A percentile compares a stretch with the other conserved stretches of the same genome.
Conservation (phyloP, 1,140 invertebrate genomes). For the Leptopilina clavipes region DNA sequence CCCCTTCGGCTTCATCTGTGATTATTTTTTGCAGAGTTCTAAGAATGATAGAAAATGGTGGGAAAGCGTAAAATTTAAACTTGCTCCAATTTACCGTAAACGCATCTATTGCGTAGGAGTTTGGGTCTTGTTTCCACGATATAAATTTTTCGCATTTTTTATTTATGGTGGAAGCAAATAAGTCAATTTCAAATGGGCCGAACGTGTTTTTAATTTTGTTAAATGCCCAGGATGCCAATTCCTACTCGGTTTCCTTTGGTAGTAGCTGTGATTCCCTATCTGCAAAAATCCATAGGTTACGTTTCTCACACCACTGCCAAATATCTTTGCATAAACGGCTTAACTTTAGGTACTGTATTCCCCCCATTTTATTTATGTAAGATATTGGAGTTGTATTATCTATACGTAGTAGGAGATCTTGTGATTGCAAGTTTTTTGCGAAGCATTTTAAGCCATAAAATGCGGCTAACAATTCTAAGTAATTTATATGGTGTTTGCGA, state of each 20-base stretch:
- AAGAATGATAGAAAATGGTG: conserved; percentile 48
- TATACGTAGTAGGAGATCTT: conserved; percentile 58
- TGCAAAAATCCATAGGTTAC: conserved; percentile 33
- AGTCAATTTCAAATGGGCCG: conserved; percentile 40
- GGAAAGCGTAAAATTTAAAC: conserved; percentile 49
- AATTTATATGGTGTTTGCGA: conserved; percentile 60
- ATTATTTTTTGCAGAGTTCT: conserved; percentile 14
- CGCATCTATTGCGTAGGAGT: conserved; percentile 41
- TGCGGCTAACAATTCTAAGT: conserved; percentile 59
- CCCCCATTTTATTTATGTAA: too few relatives aligned
- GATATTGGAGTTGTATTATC: conserved; percentile 58
- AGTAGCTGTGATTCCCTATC: conserved; percentile 34
- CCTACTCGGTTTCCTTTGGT: conserved; percentile 45
- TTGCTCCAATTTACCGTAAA: conserved; percentile 49
- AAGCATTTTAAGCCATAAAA: conserved; percentile 52
- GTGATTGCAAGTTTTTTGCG: conserved; percentile 39
- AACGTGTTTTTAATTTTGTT: conserved; percentile 35
- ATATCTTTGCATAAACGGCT: conserved; percentile 46
- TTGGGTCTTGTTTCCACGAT: too few relatives aligned
- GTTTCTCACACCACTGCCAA: conserved; percentile 35
- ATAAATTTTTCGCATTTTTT: too few relatives aligned
- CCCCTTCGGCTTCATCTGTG: conserved; percentile 49
- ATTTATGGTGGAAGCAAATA: conserved; percentile 42
- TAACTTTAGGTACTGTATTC: conserved; percentile 56
- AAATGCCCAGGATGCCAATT: conserved; percentile 40